Percentiles rank a stretch among this genome's conserved stretches.
These are phyloP conservation scores for Tethya wilhelma DNA, from an alignment of 37 sponge, comb jelly and placozoan genomes.

Conservation along the genomic window DNA sequence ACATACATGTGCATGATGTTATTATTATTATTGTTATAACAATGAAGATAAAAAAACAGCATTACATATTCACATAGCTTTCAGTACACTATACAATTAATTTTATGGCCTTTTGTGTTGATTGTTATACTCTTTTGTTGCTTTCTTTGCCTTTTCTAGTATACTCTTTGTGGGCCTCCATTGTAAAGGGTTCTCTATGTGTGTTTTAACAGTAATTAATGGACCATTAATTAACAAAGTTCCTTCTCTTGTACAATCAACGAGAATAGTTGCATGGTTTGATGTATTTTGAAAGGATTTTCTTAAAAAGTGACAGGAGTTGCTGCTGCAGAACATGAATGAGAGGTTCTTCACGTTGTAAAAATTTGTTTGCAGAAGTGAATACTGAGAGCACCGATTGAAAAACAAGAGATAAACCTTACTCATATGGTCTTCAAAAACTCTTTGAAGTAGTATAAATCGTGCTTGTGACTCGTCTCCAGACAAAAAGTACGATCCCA, in stretches of 20 bases:
- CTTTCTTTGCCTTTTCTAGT: constrained; percentile 11
- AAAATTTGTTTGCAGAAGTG: constrained; percentile 11
- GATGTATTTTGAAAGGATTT: too few relatives aligned
- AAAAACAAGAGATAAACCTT: neutral
- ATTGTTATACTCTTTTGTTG: neutral
- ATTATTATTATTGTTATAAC: too few relatives aligned
- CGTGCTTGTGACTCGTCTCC: constrained; percentile 4
- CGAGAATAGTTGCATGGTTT: too few relatives aligned
- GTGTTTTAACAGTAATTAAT: constrained; percentile 12
- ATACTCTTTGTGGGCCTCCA: constrained; percentile 1
- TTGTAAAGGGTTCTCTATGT: constrained; percentile 12
- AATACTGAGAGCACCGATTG: neutral
- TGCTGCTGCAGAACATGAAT: constrained; percentile 56
- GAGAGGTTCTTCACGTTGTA: constrained; percentile 33
- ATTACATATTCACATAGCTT: neutral
- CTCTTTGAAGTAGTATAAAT: neutral
- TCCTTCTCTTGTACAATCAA: too few relatives aligned
- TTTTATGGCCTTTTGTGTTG: neutral
- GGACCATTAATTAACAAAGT: too few relatives aligned
- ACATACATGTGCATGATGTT: too few relatives aligned
- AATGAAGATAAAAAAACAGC: neutral
- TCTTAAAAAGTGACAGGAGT: too few relatives aligned
- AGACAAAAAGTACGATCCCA: constrained; percentile 56
- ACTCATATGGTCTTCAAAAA: neutral
- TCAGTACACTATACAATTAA: neutral